Evolutionary conservation across 2,888 invertebrate genomes (phyloP), one percentile per base, ranked within the genome.

Genomic region (Calliopum simillimum): DNA sequence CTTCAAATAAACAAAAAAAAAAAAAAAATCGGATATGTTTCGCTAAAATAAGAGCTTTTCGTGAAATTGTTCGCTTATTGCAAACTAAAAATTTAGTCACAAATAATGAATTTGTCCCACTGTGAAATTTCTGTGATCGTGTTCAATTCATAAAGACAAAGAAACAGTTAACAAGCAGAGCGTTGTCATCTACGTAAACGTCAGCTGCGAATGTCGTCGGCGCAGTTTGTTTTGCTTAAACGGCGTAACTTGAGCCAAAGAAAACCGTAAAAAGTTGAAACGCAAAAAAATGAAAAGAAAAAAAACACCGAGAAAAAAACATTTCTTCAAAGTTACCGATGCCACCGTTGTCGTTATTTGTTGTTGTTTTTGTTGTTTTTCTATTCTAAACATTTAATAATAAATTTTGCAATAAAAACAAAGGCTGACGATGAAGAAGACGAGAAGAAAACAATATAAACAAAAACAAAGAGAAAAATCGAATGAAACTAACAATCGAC

Each of bases 351-450:
- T 33, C 8, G 33, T 33, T 33, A n/a, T n/a, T n/a, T n/a, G 4
- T 33, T 6, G 8, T 2, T 3, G 33, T 33, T 61, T 19, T 46
- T 8, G 51, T 19, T 51, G 11, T 19, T 23, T 23, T 21, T 23
- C 4, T 49, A 64, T 64, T 64, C 64, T 53, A 53, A 64, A 51
- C 63, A 23, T 49, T 62, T n/a, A 49, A 6, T n/a, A 49, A 49
- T 33, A 63, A 49, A 63, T 25, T 25, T 25, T 25, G 33, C 33
- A 33, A 49, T 33, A 63, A 49, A 23, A 25, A 25, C 25, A 66
- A 13, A 16, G 41, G 21, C n/a, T 13, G 11, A 56, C 21, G 61
- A 44, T 8, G 14, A 64, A 64, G 8, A 49, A 53, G 41, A 23
- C n/a, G n/a, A n/a, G n/a, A n/a, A n/a, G n/a, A 16, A 12, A 67